phyloP scores from a whole-genome alignment of 2,113 vertebrate genomes.

The Loxodonta africana region DNA sequence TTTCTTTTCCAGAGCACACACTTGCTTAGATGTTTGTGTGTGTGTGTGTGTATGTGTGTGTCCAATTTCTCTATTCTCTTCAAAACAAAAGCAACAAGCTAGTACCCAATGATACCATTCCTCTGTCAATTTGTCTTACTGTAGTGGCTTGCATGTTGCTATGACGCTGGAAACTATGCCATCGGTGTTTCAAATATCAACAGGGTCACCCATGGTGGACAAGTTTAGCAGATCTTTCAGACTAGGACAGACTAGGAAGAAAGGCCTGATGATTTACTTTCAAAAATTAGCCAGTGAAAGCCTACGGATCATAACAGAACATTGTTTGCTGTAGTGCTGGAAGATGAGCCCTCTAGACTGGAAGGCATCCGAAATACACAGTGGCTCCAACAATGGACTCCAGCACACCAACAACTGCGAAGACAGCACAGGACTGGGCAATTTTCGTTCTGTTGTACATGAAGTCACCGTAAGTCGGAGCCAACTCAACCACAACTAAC shows the following conservation, averaged over 20 bases:
- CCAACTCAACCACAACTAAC: neutral
- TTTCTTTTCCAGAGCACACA: neutral
- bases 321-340: neutral
- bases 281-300: neutral
- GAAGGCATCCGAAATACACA: neutral
- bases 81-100: constrained; percentile 22
- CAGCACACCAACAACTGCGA: neutral
- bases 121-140: neutral
- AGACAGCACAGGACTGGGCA: neutral
- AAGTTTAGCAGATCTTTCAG: neutral
- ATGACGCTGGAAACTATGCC: neutral
- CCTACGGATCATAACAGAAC: neutral
- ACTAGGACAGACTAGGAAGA: neutral
- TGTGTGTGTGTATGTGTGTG: neutral
- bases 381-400: neutral
- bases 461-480: neutral
- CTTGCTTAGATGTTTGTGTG: neutral
- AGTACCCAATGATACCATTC: neutral
- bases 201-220: neutral
- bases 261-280: neutral
- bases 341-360: neutral
- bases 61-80: neutral
- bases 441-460: neutral
- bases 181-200: neutral
- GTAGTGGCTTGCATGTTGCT: neutral